Base-by-base conservation (phyloP, 2,797 vertebrate species). In the Cheirogaleus major region DNA sequence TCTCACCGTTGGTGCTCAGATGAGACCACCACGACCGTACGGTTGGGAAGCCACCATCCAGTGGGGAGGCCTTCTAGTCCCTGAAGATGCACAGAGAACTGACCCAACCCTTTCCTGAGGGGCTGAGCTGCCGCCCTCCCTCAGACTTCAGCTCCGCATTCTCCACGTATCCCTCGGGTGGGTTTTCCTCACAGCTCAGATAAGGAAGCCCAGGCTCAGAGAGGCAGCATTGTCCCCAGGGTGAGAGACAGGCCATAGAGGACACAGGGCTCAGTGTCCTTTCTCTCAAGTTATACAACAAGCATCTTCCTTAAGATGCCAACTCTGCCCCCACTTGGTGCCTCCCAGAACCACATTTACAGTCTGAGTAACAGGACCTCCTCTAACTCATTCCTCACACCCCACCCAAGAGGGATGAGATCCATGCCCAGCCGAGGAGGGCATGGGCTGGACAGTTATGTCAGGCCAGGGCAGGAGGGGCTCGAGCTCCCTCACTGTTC, bases 391-490 rank as follows among this genome's bases (percentile, higher is more conserved):
- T 23, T 48, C 32, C 9, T 35, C 22, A 75, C 45, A 45, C 0
- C 15, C 27, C 15, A 32, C 13, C 45, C 2, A 5, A 13, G 20
- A 43, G 20, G n/a, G 13, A 0, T 3, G 6, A n/a, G n/a, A 38
- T 1, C 43, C n/a, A 38, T 30, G 4, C 27, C 43, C 70, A 57
- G 50, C 20, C 89, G 11, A 59, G 73, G 63, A 82, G 41, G 15
- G 20, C 1, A 1, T 15, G 1, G 2, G 12, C 23, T 23, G 32
- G 35, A 30, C 1, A 0, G 25, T 11, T 14, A 2, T 41, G 45
- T 38, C 65, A 84, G 48, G 6, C 59, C 0, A 3, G 15, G 50
- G 73, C 4, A 55, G 18, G 7, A 14, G 63, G 59, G 22, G 55
- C 70, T 72, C 9, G 67, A 18, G 9, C 11, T n/a, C 10, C 17